Base-by-base conservation (phyloP, 2,797 vertebrate species). In the Bradypus variegatus region DNA sequence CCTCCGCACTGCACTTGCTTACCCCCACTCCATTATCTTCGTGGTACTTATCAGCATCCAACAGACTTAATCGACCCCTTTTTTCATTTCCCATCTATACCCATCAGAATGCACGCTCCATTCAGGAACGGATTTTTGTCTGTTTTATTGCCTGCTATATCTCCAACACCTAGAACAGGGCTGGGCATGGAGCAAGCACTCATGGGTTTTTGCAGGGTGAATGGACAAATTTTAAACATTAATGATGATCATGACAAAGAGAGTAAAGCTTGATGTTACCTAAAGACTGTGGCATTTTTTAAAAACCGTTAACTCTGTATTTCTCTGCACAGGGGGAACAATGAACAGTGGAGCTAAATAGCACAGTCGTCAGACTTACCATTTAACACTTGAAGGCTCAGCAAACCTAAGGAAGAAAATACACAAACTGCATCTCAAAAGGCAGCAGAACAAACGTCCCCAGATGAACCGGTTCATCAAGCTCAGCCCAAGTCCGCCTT, bases 321-420 rank as follows among this genome's bases (percentile, higher is more conserved):
- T 16, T 64, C 38, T 48, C 33, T 8, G 18, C 72, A 33, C 12
- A 3, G 50, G 45, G 18, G 58, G 19, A 12, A 77, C n/a, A n/a
- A 10, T 16, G 33, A 50, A 38, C 0, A 41, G 13, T 16, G 15
- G 45, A 4, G 36, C 23, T 58, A 60, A 9, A 29, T 2, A 18
- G 48, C 48, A 53, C 3, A 31, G 31, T 29, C 36, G 11, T 8
- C n/a, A 60, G 13, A 92, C 93, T 92, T 67, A 95, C 95, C 94
- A 0, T 1, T 79, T 38, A 95, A 14, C 23, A 93, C 95, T 58
- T 94, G 94, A 19, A 96, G 95, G 82, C 94, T 95, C 90, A 95
- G 92, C 94, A 95, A 89, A 67, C 93, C 93, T 96, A 48, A 19
- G 19, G 45, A 65, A 55, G 77, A 76, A 12, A 91, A n/a, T 4